These are phyloP conservation scores for Chaitophorus viminalis DNA, from an alignment of 2,888 invertebrate genomes.

Conservation along the genomic window DNA sequence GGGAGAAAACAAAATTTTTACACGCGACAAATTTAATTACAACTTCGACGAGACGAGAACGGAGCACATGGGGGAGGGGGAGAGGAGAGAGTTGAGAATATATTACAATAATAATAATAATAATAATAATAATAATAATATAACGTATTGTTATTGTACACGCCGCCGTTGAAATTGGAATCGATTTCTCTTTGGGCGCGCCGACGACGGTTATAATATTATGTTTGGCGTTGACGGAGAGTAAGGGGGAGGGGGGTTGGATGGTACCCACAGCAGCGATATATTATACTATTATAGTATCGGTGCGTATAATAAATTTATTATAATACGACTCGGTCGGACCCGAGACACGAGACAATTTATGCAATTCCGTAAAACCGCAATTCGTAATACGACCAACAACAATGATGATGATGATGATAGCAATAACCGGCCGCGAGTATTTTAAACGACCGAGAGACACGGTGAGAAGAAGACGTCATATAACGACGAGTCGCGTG, in stretches of 20 bases:
- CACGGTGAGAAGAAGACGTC: neutral
- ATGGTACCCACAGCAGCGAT: neutral
- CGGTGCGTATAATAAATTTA: neutral
- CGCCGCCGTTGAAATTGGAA: conserved; percentile 29
- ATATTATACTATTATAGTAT: too few species aligned
- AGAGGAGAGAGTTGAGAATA: neutral
- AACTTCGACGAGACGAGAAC: neutral
- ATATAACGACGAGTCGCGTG: conserved; percentile 1
- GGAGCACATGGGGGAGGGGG: neutral
- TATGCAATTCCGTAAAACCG: conserved; percentile 46
- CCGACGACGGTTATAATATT: neutral
- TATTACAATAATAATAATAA: neutral
- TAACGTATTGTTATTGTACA: neutral
- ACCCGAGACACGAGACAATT: conserved; percentile 16
- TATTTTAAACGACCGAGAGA: conserved; percentile 18
- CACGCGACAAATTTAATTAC: conserved; percentile 6
- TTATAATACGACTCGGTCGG: neutral
- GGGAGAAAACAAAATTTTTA: neutral
- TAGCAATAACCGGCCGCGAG: neutral
- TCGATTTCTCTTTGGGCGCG: conserved; percentile 40
- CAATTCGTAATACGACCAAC: conserved; percentile 19
- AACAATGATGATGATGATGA: conserved; percentile 1
- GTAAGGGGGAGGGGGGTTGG: neutral
- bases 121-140: neutral
- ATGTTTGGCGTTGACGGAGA: neutral